These are phyloP conservation scores for Propsilocerus akamusi DNA, from an alignment of 1,140 invertebrate species.

Conservation along the genomic window DNA sequence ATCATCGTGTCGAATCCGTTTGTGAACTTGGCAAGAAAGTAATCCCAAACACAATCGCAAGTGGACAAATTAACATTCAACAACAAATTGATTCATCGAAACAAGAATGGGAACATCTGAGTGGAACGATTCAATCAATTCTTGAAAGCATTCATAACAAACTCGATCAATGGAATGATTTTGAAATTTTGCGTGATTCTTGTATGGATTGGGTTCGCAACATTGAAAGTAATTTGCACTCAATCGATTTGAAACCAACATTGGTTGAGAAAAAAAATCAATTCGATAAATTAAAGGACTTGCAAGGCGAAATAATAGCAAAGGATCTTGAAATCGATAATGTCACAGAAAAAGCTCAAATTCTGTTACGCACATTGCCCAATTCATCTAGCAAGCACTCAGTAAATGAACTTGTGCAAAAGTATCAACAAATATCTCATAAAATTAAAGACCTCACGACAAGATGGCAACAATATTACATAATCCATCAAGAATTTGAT, in stretches of 20 bases:
- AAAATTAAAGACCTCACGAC: slow-evolving; percentile 81
- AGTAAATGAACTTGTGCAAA: slow-evolving; percentile 70
- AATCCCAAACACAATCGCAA: slow-evolving; percentile 67
- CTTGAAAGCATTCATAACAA: slow-evolving; percentile 62
- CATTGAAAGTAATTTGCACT: slow-evolving; percentile 72
- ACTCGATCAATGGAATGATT: slow-evolving; percentile 78
- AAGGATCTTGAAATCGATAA: slow-evolving; percentile 87
- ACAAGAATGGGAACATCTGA: slow-evolving; percentile 75
- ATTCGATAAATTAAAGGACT: slow-evolving; percentile 51
- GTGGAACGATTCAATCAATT: slow-evolving; percentile 53
- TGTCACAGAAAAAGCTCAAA: slow-evolving; percentile 76
- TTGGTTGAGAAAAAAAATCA: slow-evolving; percentile 69
- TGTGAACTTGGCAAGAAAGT: slow-evolving; percentile 71
- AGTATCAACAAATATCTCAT: slow-evolving; percentile 75
- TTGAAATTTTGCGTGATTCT: slow-evolving; percentile 70
- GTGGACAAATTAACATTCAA: slow-evolving; percentile 68
- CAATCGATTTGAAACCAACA: slow-evolving; percentile 70
- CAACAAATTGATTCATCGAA: slow-evolving; percentile 71
- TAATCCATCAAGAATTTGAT: slow-evolving; percentile 74
- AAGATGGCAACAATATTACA: slow-evolving; percentile 84
- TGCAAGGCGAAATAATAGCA: slow-evolving; percentile 76
- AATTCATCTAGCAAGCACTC: slow-evolving; percentile 36
- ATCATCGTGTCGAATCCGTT: slow-evolving; percentile 61
- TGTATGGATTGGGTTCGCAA: slow-evolving; percentile 77
- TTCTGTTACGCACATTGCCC: slow-evolving; percentile 47